Percentiles rank a stretch among this genome's conserved stretches.
phyloP scores from a whole-genome alignment of 2,113 vertebrate species.

The Paracanthobrama guichenoti region DNA sequence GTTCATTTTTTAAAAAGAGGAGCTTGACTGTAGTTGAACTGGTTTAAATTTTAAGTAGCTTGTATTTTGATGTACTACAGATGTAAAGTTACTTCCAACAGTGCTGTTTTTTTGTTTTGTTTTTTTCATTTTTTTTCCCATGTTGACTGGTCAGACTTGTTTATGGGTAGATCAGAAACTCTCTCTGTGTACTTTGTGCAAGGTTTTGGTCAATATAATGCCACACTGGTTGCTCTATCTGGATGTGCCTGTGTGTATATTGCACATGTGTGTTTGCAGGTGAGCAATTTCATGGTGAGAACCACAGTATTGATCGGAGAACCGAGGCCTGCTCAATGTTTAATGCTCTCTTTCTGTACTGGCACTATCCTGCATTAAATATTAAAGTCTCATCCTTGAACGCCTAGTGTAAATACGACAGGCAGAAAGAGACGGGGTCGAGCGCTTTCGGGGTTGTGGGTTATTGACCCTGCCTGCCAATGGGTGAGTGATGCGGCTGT shows the following conservation, averaged over 20 bases:
- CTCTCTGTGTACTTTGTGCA: neutral
- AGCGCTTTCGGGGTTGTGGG: conserved; percentile 26
- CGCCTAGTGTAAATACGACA: neutral
- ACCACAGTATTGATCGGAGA: conserved; percentile 50
- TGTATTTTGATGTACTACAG: neutral
- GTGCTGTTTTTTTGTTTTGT: too few relatives aligned
- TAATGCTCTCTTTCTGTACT: conserved; percentile 60
- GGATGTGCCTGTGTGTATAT: conserved; percentile 34
- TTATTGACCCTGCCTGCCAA: neutral
- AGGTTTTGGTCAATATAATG: conserved; percentile 18
- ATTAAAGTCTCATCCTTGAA: conserved; percentile 49
- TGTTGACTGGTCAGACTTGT: neutral
- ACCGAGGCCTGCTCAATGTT: conserved; percentile 56
- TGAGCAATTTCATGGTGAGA: conserved; percentile 59
- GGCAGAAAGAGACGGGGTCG: neutral
- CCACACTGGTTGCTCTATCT: neutral
- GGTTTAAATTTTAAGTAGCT: neutral
- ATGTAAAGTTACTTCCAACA: neutral
- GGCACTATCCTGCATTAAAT: conserved; percentile 56
- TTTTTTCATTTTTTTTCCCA: too few relatives aligned
- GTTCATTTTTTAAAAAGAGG: neutral
- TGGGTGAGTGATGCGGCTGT: conserved; percentile 37
- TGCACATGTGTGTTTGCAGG: conserved; percentile 28
- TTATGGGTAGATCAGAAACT: neutral
- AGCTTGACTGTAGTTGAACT: neutral